Evolutionary conservation across 2,888 invertebrate genomes (phyloP).

Genomic region (Marasmarcha lunaedactyla): DNA sequence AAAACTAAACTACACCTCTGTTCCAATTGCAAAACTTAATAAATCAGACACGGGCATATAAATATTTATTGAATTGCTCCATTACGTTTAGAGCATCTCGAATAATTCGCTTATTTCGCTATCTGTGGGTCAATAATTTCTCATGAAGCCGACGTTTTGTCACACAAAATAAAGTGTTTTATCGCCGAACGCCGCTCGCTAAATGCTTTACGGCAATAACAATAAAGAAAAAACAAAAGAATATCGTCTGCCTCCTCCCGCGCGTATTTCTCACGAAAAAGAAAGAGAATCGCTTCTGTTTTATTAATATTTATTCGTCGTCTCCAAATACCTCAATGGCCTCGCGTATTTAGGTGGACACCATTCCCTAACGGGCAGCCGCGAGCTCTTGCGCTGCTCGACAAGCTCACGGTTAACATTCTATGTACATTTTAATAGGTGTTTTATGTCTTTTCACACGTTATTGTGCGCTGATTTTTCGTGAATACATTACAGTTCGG

Average conservation of each 20-base stretch:
- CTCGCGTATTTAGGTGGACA: conserved; percentile 32
- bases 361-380: conserved; percentile 35
- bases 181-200: conserved; percentile 48
- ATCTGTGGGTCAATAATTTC: conserved; percentile 69
- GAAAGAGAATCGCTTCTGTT: conserved; percentile 45
- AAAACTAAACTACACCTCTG: no score
- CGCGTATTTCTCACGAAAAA: conserved; percentile 51
- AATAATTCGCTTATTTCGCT: conserved; percentile 64
- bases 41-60: no score
- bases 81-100: conserved; percentile 32
- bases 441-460: conserved; percentile 2
- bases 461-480: conserved; percentile 15
- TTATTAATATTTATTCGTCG: conserved; percentile 60
- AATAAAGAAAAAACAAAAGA: conserved; percentile 68
- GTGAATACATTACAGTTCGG: conserved; percentile 2
- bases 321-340: conserved; percentile 45
- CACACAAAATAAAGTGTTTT: conserved; percentile 70
- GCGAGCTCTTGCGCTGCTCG: conserved; percentile 12
- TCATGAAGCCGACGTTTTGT: conserved; percentile 68
- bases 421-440: conserved; percentile 5
- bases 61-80: conserved; percentile 26
- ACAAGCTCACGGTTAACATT: neutral
- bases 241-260: conserved; percentile 50
- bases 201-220: conserved; percentile 67
- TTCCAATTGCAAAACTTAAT: no score